Evolutionary conservation across 2,888 invertebrate species (phyloP).

Genomic region (Cerastis leucographa): DNA sequence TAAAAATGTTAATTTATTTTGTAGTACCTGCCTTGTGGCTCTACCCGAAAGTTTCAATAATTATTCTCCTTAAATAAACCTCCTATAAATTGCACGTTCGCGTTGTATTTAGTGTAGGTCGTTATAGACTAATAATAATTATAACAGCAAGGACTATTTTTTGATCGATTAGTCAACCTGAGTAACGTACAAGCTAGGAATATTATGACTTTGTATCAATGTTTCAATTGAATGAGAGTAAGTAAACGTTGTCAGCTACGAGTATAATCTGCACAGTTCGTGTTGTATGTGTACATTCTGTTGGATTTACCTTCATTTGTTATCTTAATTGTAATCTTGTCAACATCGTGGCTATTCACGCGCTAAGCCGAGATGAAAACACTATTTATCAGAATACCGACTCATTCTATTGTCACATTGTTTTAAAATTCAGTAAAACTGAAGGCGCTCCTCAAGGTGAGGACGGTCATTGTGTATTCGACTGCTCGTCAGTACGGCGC

Average conservation of each 20-base stretch:
- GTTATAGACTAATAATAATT: not conserved
- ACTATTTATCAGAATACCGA: slow-evolving; percentile 12
- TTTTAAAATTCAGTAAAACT: slow-evolving; percentile 48
- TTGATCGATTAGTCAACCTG: not conserved
- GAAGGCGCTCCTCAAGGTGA: slow-evolving; percentile 51
- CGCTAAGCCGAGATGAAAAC: slow-evolving; percentile 21
- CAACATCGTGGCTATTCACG: not conserved
- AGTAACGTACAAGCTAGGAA: not conserved
- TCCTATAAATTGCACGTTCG: not conserved
- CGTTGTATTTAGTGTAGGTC: not conserved
- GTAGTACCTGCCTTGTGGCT: not conserved
- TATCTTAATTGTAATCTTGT: slow-evolving; percentile 18
- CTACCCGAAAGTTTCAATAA: not conserved
- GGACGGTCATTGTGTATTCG: slow-evolving; percentile 22
- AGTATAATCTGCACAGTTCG: not conserved
- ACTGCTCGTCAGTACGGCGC: slow-evolving; percentile 1
- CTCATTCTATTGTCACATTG: slow-evolving; percentile 41
- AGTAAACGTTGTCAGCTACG: not conserved
- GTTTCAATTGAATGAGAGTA: not conserved
- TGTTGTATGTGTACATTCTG: not conserved
- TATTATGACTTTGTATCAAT: not conserved
- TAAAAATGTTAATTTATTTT: not conserved
- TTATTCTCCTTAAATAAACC: not conserved
- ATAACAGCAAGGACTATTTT: not conserved
- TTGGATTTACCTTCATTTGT: slow-evolving; percentile 9